Evolutionary conservation across 2,113 vertebrate genomes (phyloP).

Genomic region (Pelecanoides urinatrix): DNA sequence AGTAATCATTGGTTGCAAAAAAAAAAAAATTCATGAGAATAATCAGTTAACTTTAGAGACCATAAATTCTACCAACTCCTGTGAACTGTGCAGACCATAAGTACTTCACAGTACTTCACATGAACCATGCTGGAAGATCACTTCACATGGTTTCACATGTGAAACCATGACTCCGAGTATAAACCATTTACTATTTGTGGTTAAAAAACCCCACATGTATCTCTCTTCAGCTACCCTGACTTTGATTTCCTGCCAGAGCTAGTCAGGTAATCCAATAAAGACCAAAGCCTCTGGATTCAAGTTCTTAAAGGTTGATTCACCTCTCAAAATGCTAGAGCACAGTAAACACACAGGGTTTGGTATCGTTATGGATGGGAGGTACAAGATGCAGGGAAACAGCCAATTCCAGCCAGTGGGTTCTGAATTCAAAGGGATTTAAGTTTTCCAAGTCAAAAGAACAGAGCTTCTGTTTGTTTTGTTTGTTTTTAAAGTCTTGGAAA

Average conservation of each 20-base stretch:
- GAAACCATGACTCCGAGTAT: background rate
- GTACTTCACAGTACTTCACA: background rate
- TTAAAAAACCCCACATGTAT: background rate
- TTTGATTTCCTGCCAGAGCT: slow-evolving; percentile 48
- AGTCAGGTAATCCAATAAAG: slow-evolving; percentile 19
- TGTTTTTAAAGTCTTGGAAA: slow-evolving; percentile 20
- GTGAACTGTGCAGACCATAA: background rate
- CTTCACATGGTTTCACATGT: background rate
- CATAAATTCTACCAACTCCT: background rate
- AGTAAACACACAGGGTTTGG: slow-evolving; percentile 27
- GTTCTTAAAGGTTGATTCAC: background rate
- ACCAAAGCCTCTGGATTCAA: slow-evolving; percentile 25
- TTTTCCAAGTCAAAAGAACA: slow-evolving; percentile 18
- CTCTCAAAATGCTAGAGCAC: background rate
- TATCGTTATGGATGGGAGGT: slow-evolving; percentile 5
- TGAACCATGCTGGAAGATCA: background rate
- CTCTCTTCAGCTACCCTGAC: background rate
- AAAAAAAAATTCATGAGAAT: background rate
- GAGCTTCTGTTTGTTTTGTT: slow-evolving; percentile 18
- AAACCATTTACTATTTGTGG: slow-evolving; percentile 17
- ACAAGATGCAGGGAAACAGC: background rate
- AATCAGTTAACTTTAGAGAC: background rate
- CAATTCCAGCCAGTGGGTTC: slow-evolving; percentile 4
- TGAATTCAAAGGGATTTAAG: slow-evolving; percentile 22
- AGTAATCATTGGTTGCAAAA: background rate